Base-by-base conservation (phyloP, 2,888 invertebrate species). In the Horisme vitalbata region DNA sequence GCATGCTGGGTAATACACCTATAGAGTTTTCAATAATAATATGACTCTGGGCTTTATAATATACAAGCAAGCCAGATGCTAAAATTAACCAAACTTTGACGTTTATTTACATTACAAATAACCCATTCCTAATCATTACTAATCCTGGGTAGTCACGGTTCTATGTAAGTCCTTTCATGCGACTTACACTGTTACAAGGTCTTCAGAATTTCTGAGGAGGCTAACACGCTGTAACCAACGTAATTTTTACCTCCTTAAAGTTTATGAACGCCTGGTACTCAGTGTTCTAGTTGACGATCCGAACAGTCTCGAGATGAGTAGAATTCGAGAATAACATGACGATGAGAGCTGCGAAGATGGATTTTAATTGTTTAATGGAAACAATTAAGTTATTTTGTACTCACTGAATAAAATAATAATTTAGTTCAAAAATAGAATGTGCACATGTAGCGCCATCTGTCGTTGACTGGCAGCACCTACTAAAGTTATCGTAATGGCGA, bases 221-320 rank as follows among this genome's bases (percentile, higher is more conserved):
- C 61, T 56, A 50, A 41, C n/a, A n/a, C 45, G 47, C 44, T 61
- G 54, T 52, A 60, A 61, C 48, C 55, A 38, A 54, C 52, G 62
- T 61, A 66, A 59, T 36, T 12, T n/a, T 50, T 41, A 57, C 38
- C 80, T 79, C 77, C 62, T 61, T 37, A 15, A 24, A 23, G 50
- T 27, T 59, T 75, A 68, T 88, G 79, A 32, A 54, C 45, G 53
- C 89, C 85, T 86, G 57, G 87, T 88, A 83, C 66, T 52, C 57
- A 70, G 79, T 88, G 89, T 88, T 89, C 89, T 85, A 89, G 83
- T 88, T 89, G 88, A 89, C 85, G 88, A 81, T 85, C 81, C 79
- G 63, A 78, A 75, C 75, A 72, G 73, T 75, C 79, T 68, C 71
- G 62, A 76, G 76, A 82, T 76, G 76, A 74, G 63, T 65, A 59